These are phyloP conservation scores for Gavialis gangeticus DNA, from an alignment of 2,113 vertebrate species.

Conservation along the genomic window DNA sequence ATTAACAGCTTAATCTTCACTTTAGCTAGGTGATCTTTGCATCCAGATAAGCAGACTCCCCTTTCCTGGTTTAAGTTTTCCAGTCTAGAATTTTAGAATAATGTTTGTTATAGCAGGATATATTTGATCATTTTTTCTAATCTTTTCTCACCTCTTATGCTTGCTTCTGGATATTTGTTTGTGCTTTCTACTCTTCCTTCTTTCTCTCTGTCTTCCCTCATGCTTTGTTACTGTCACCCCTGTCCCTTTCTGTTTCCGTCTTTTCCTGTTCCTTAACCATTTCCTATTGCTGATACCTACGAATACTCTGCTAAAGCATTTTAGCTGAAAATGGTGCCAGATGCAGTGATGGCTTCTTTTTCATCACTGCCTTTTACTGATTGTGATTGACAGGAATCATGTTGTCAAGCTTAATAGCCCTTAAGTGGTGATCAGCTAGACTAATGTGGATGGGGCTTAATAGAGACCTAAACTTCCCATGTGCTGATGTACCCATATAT, in stretches of 20 bases:
- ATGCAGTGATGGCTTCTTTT: slow-evolving; percentile 61
- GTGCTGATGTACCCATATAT: neutral
- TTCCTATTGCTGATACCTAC: slow-evolving; percentile 60
- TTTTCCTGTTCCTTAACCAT: slow-evolving; percentile 38
- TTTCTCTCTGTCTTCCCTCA: too few species aligned
- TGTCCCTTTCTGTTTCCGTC: slow-evolving; percentile 9
- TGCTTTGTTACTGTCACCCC: neutral
- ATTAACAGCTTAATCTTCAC: neutral
- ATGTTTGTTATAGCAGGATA: neutral
- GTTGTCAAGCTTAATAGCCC: slow-evolving; percentile 20
- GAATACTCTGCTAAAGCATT: slow-evolving; percentile 55
- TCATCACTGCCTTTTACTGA: slow-evolving; percentile 8
- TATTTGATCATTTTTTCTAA: neutral
- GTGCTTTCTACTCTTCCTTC: neutral
- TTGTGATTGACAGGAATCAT: slow-evolving; percentile 48
- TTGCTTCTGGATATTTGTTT: neutral
- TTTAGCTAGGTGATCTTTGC: neutral
- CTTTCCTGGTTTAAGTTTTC: neutral
- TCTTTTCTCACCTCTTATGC: neutral
- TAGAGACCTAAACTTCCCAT: neutral
- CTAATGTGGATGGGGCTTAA: neutral
- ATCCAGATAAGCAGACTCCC: neutral
- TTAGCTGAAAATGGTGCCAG: slow-evolving; percentile 49
- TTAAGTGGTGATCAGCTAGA: slow-evolving; percentile 11
- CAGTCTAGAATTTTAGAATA: neutral